phyloP scores from a whole-genome alignment of 2,888 invertebrate genomes.

The Orthonevra nobilis region DNA sequence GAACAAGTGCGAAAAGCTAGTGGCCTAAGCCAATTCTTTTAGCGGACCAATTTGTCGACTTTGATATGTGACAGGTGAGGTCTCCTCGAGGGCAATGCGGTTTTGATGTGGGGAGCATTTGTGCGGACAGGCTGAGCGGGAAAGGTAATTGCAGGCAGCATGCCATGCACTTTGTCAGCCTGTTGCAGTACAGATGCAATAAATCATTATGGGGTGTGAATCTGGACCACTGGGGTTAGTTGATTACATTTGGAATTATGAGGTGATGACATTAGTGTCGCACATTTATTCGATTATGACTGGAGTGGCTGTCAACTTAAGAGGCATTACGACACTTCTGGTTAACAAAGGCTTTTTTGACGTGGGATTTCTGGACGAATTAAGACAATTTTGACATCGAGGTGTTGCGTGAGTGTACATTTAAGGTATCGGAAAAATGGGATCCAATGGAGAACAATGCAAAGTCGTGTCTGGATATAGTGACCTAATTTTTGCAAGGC shows the following conservation, averaged over 20 bases:
- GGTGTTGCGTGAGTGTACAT: no score
- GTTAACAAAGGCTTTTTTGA: no score
- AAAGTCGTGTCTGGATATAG: no score
- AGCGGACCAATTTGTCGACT: not conserved
- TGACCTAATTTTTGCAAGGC: no score
- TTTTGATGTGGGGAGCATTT: not conserved
- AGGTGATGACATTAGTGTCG: not conserved
- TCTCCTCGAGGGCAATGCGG: not conserved
- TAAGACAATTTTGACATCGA: no score
- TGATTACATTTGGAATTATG: no score
- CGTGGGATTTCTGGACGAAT: no score
- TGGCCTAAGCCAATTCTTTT: not conserved
- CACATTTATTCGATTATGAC: not conserved
- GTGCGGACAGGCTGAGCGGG: not conserved
- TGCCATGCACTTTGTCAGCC: no score
- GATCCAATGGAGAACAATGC: no score
- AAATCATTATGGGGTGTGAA: slow-evolving; percentile 13
- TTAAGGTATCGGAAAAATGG: no score
- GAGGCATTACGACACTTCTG: no score
- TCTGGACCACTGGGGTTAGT: not conserved
- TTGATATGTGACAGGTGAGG: slow-evolving; percentile 10
- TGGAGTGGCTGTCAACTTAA: no score
- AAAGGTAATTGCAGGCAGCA: not conserved
- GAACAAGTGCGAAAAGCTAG: not conserved
- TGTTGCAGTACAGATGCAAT: slow-evolving; percentile 14